Conservation (phyloP, 92 coral and sea anemone species). For the Virgularia gustaviana region DNA sequence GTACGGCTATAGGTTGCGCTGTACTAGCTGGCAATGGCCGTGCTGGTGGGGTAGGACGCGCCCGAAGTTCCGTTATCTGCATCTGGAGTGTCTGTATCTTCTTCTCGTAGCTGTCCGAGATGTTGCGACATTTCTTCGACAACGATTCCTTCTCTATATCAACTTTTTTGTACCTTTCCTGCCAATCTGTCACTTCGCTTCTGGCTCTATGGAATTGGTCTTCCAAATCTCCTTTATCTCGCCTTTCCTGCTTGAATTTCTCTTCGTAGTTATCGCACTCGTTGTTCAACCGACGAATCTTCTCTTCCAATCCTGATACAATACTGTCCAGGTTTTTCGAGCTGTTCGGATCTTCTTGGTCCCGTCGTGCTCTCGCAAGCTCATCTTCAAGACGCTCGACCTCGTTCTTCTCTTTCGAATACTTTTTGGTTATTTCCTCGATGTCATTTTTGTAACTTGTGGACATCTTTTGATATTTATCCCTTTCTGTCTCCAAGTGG, state of each 20-base stretch:
- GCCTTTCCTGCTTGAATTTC: conserved; percentile 20
- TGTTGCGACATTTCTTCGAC: conserved; percentile 13
- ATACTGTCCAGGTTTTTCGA: not conserved
- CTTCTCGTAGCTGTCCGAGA: conserved; percentile 28
- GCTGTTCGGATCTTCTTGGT: conserved; percentile 14
- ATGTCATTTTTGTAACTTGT: conserved; percentile 11
- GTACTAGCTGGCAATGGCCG: not conserved
- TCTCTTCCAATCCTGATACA: conserved; percentile 14
- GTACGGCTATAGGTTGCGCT: not conserved
- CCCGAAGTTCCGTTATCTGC: conserved; percentile 28
- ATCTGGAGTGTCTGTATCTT: conserved; percentile 11
- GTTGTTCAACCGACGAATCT: conserved; percentile 11
- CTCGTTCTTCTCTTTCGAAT: conserved; percentile 19
- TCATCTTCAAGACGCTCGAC: conserved; percentile 28
- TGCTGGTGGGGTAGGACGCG: not conserved
- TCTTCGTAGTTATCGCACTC: conserved; percentile 28
- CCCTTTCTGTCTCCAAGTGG: not conserved
- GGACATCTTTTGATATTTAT: conserved; percentile 20
- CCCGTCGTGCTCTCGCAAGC: conserved; percentile 13
- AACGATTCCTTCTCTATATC: conserved; percentile 6
- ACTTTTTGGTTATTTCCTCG: conserved; percentile 4
- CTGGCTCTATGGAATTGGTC: conserved; percentile 17
- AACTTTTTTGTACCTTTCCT: conserved; percentile 22
- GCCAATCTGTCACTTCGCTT: conserved; percentile 13
- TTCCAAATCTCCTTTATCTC: conserved; percentile 18